These are phyloP conservation scores for Morone chrysops DNA, from an alignment of 2,113 vertebrate genomes.

Conservation along the genomic window DNA sequence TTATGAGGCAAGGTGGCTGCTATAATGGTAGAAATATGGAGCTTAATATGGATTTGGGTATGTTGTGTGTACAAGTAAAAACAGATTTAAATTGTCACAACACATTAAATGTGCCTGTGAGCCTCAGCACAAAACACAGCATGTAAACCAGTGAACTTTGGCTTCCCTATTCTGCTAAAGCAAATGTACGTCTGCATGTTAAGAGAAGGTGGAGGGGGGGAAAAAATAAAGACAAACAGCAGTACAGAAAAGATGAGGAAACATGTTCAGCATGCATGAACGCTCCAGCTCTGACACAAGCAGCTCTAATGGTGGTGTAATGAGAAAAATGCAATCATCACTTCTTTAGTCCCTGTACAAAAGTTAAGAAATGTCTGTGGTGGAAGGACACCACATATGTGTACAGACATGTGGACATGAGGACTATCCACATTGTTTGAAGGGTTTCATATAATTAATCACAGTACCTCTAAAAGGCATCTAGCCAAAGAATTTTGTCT, in stretches of 20 bases:
- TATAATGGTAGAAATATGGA: neutral
- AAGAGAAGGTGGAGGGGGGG: neutral
- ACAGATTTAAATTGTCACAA: neutral
- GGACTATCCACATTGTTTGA: neutral
- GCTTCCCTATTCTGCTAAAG: neutral
- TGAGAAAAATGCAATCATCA: neutral
- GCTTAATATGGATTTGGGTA: neutral
- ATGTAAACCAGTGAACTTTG: neutral
- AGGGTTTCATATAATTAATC: neutral
- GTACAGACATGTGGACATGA: neutral
- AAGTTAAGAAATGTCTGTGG: neutral
- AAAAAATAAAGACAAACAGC: neutral
- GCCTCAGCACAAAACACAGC: no score
- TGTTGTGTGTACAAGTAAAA: neutral
- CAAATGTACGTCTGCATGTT: no score
- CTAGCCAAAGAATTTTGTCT: neutral
- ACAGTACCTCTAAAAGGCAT: neutral
- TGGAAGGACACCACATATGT: no score
- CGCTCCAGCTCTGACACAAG: neutral
- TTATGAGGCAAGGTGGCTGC: neutral
- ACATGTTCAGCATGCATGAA: neutral
- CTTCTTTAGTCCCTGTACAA: neutral
- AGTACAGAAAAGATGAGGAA: neutral
- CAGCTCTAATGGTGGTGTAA: neutral
- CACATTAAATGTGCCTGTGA: neutral